Conservation (phyloP, 2,113 vertebrate species). For the Rhombomys opimus region DNA sequence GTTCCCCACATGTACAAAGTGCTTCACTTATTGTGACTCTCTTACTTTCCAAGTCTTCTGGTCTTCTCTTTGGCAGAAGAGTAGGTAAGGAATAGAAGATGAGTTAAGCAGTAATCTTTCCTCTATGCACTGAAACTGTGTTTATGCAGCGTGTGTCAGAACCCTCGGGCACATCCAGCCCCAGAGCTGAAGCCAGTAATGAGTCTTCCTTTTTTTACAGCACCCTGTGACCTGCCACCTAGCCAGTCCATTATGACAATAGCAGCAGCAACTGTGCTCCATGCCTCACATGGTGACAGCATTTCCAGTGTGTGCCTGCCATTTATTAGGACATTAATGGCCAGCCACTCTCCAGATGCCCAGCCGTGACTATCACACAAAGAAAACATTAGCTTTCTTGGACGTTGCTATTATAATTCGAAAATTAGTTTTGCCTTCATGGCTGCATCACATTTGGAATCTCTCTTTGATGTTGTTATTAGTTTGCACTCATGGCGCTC, state of each 20-base stretch:
- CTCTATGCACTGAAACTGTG: background rate
- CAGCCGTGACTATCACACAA: constrained; percentile 64
- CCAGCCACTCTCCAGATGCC: constrained; percentile 39
- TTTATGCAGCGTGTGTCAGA: background rate
- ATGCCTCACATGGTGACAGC: constrained; percentile 7
- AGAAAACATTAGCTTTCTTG: constrained; percentile 75
- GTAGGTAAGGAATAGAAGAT: constrained; percentile 2
- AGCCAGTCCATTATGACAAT: background rate
- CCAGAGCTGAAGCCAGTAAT: constrained; percentile 45
- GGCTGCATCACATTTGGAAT: constrained; percentile 73
- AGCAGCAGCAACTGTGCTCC: constrained; percentile 17
- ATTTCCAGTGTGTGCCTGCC: constrained; percentile 45
- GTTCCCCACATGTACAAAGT: background rate
- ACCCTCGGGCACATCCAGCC: background rate
- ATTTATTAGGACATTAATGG: constrained; percentile 64
- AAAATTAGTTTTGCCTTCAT: constrained; percentile 75
- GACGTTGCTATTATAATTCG: constrained; percentile 70
- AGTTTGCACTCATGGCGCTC: constrained; percentile 64
- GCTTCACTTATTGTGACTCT: background rate
- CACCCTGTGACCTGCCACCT: constrained; percentile 6
- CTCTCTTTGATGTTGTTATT: constrained; percentile 78
- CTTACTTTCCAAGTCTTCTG: background rate
- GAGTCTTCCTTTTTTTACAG: constrained; percentile 31
- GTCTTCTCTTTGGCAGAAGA: background rate
- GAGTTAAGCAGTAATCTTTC: background rate